Base-by-base conservation (phyloP, 2,113 vertebrate species). In the Cyprinus carpio region DNA sequence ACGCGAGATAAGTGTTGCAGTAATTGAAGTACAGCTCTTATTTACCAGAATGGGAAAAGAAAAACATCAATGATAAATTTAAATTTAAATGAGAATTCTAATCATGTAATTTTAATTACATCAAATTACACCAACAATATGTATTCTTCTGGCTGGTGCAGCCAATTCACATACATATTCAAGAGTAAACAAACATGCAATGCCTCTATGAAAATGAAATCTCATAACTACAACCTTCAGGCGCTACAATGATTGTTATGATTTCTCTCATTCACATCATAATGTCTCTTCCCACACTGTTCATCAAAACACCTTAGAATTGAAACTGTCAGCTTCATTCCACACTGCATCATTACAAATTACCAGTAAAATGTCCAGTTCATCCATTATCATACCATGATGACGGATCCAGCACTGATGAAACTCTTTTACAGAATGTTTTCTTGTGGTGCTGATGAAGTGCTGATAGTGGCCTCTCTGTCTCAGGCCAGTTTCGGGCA, bases 401-500 rank as follows among this genome's bases (percentile, higher is more conserved):
- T 78, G 60, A 81, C 8, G 12, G 27, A 76, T 64, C 58, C 54
- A n/a, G 25, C 13, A 49, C n/a, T 56, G 37, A 81, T 54, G 18
- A 29, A 78, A 56, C 75, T 46, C 58, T 79, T 77, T 77, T 40
- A 37, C 56, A 40, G 29, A 67, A 67, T 31, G 67, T 62, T 23
- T 49, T 75, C 18, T 58, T 25, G 29, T 76, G 85, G 60, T 58
- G 74, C 40, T 67, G 60, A 85, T 81, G 37, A 82, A 76, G 46
- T 76, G 64, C 80, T 84, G 75, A 72, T 75, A 69, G n/a, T 54
- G 29, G 43, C 37, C 40, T 58, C 82, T 78, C 65, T 46, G 71
- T 84, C 43, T 54, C n/a, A 71, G 77, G 84, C 58, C 43, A 6
- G 86, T 87, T 89, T 87, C 6, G 82, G 69, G 69, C 87, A 86